Conservation (phyloP, 1,140 invertebrate genomes). For the Drosophila arizonae region DNA sequence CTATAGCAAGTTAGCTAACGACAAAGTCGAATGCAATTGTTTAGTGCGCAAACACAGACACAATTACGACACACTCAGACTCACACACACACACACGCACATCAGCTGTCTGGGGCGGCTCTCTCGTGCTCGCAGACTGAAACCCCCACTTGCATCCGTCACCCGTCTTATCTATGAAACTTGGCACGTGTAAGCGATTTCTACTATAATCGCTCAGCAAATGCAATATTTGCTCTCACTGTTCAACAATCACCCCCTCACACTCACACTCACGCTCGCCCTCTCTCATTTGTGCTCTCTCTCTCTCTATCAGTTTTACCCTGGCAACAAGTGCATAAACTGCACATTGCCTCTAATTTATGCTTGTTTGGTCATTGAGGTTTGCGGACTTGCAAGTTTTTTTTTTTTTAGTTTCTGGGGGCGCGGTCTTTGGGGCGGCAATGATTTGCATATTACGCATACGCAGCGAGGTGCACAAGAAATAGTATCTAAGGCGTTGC, state of each 20-base stretch:
- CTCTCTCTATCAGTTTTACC: constrained; percentile 23
- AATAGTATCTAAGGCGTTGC: constrained; percentile 28
- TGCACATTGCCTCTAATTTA: constrained; percentile 64
- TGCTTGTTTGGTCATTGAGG: constrained; percentile 23
- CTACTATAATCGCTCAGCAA: constrained; percentile 70
- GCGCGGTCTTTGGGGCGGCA: constrained; percentile 1
- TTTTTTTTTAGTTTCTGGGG: not conserved
- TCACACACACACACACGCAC: not conserved
- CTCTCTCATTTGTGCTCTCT: constrained; percentile 5
- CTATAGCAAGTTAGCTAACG: constrained; percentile 13
- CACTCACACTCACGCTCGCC: not conserved
- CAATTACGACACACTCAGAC: constrained; percentile 10
- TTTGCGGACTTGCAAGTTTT: not conserved
- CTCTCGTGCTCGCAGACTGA: constrained; percentile 12
- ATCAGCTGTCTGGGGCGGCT: constrained; percentile 35
- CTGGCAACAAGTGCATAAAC: constrained; percentile 54
- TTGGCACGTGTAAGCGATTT: constrained; percentile 77
- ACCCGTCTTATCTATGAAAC: constrained; percentile 34
- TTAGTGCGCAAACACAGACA: constrained; percentile 45
- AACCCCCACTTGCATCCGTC: not conserved
- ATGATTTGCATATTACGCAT: constrained; percentile 55
- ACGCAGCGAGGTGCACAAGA: constrained; percentile 46
- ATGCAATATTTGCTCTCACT: constrained; percentile 42
- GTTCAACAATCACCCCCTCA: constrained; percentile 13
- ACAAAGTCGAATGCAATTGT: constrained; percentile 62